Percentiles rank a stretch among this genome's conserved stretches.
Conservation (phyloP, 1,140 invertebrate species). For the Leptopilina clavipes region DNA sequence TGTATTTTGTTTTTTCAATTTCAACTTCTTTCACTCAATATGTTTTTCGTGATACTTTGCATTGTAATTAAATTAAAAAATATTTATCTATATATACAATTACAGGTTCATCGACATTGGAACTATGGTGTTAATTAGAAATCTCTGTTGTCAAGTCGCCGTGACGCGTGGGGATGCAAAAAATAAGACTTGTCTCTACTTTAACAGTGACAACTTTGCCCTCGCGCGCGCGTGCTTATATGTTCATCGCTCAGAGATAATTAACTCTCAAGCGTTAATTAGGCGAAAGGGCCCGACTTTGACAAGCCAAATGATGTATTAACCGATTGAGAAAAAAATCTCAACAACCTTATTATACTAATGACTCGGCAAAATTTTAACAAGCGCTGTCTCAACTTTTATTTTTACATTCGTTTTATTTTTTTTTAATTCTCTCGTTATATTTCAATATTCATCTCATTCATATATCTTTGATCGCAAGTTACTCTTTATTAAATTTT, state of each 20-base stretch:
- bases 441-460: not conserved
- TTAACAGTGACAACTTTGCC: slow-evolving; percentile 29
- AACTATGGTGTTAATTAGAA: slow-evolving; percentile 23
- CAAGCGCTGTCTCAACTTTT: not conserved
- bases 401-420: not conserved
- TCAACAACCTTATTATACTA: slow-evolving; percentile 27
- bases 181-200: slow-evolving; percentile 5
- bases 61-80: too few species aligned
- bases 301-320: slow-evolving; percentile 20
- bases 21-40: too few species aligned
- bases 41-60: too few species aligned
- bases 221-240: slow-evolving; percentile 23
- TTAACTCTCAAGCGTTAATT: slow-evolving; percentile 23
- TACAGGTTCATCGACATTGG: slow-evolving; percentile 17
- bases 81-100: too few species aligned
- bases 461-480: too few species aligned
- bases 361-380: not conserved
- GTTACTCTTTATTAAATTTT: too few species aligned
- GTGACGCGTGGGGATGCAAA: slow-evolving; percentile 18
- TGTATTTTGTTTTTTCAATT: too few species aligned
- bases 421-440: not conserved
- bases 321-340: slow-evolving; percentile 15
- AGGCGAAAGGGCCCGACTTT: slow-evolving; percentile 16
- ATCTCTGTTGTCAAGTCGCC: not conserved
- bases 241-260: slow-evolving; percentile 12